A percentile compares a stretch with the other conserved stretches of the same genome.
Conservation (phyloP, 2,113 vertebrate species). For the Trinectes maculatus region DNA sequence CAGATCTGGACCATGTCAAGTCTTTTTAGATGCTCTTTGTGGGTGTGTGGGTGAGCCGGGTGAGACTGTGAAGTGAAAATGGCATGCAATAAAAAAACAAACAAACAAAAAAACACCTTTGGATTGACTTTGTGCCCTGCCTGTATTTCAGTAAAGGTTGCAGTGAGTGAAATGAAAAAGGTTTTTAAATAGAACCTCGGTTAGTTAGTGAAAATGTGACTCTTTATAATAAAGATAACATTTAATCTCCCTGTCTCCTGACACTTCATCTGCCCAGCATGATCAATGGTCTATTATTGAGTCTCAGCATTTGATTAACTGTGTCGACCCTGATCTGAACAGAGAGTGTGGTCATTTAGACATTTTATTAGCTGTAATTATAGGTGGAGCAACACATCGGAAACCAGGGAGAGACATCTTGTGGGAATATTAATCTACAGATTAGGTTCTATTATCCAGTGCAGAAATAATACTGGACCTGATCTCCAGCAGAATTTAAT, state of each 20-base stretch:
- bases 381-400: constrained; percentile 65
- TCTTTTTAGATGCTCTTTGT: constrained; percentile 33
- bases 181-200: constrained; percentile 17
- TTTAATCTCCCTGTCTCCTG: constrained; percentile 51
- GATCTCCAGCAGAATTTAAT: too few relatives aligned
- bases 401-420: constrained; percentile 56
- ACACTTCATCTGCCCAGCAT: constrained; percentile 68
- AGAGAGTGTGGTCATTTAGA: constrained; percentile 50
- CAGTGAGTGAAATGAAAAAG: neutral
- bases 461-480: constrained; percentile 50
- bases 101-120: too few relatives aligned
- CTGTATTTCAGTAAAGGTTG: constrained; percentile 11
- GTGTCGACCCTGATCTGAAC: constrained; percentile 69
- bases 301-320: constrained; percentile 64
- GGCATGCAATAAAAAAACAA: constrained; percentile 78
- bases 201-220: constrained; percentile 16
- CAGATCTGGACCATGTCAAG: constrained; percentile 19
- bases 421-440: constrained; percentile 69
- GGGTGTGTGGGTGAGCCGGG: neutral
- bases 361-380: constrained; percentile 74
- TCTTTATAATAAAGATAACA: constrained; percentile 58
- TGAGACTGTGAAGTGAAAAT: constrained; percentile 47
- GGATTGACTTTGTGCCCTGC: constrained; percentile 48
- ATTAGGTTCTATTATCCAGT: constrained; percentile 70
- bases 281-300: constrained; percentile 65